Percentiles rank a stretch among this genome's conserved stretches.
Evolutionary conservation across 1,140 invertebrate species (phyloP).

Genomic region (Acarapis woodi): DNA sequence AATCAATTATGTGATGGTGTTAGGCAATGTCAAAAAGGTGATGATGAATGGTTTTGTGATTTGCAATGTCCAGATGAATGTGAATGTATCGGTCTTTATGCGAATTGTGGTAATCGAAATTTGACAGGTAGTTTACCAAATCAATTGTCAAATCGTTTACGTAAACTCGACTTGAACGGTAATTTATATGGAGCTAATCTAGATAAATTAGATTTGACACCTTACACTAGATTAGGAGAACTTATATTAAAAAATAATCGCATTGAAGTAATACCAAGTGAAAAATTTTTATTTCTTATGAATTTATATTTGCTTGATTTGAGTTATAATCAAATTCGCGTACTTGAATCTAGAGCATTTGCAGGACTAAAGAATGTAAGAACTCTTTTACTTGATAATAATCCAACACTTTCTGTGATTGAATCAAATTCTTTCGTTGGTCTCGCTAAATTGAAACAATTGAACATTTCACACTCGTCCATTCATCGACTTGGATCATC

Average conservation of each 20-base stretch:
- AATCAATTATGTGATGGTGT: constrained; percentile 14
- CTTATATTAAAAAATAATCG: constrained; percentile 14
- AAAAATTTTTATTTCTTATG: constrained; percentile 12
- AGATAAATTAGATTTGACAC: constrained; percentile 10
- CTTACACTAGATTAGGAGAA: constrained; percentile 12
- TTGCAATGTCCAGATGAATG: constrained; percentile 12
- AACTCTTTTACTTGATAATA: constrained; percentile 11
- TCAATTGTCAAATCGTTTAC: constrained; percentile 8
- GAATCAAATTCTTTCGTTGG: constrained; percentile 12
- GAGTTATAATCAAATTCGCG: constrained; percentile 11
- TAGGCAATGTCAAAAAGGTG: constrained; percentile 13
- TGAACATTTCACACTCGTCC: constrained; percentile 8
- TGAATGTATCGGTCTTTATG: constrained; percentile 11
- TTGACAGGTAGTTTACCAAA: constrained; percentile 6
- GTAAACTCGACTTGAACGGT: constrained; percentile 14
- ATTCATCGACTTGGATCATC: constrained; percentile 1
- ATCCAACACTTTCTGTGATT: constrained; percentile 11
- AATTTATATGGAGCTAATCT: constrained; percentile 11
- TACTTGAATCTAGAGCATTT: constrained; percentile 12
- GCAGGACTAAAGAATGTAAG: constrained; percentile 12
- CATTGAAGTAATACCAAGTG: constrained; percentile 11
- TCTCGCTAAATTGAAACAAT: constrained; percentile 5
- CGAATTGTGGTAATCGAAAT: constrained; percentile 11
- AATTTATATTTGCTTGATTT: constrained; percentile 15
- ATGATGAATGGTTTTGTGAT: constrained; percentile 15